Percentiles rank a stretch among this genome's conserved stretches.
These are phyloP conservation scores for Cossypha dichroa DNA, from an alignment of 2,797 vertebrate species.

Conservation along the genomic window DNA sequence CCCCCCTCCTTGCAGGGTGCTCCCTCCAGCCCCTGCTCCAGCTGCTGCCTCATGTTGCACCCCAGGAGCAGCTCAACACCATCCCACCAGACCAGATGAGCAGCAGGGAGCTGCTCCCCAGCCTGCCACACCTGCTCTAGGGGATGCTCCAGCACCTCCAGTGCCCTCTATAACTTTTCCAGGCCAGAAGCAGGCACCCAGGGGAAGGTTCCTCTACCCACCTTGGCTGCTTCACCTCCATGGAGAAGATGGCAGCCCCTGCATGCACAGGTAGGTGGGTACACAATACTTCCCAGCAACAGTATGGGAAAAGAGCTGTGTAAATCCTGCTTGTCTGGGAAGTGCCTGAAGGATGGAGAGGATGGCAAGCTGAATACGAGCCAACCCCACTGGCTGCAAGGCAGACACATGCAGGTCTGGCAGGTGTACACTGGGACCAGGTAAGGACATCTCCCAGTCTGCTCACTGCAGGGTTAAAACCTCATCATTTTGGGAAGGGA, in stretches of 20 bases:
- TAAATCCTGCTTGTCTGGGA: not conserved
- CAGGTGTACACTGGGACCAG: not conserved
- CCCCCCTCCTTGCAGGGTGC: fast-evolving
- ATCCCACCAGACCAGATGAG: not conserved
- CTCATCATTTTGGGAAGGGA: not conserved
- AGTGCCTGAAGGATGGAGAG: not conserved
- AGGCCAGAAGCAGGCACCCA: not conserved
- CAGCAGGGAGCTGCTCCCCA: not conserved
- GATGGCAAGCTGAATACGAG: not conserved
- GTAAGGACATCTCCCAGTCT: not conserved
- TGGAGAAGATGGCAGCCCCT: not conserved
- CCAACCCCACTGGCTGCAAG: not conserved
- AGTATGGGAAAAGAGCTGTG: not conserved
- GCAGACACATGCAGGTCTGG: not conserved
- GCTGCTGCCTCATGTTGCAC: not conserved
- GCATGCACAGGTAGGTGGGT: not conserved
- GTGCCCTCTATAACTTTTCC: not conserved
- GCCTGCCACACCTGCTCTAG: not conserved
- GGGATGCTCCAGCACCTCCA: not conserved
- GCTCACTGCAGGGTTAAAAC: not conserved
- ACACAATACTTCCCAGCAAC: fast-evolving
- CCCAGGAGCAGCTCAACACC: not conserved
- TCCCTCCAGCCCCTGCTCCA: not conserved
- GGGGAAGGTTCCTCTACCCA: not conserved
- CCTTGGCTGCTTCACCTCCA: not conserved